Evolutionary conservation across 2,797 vertebrate species (phyloP), one percentile per base, ranked within the genome.

Genomic region (Lacerta bilineata): DNA sequence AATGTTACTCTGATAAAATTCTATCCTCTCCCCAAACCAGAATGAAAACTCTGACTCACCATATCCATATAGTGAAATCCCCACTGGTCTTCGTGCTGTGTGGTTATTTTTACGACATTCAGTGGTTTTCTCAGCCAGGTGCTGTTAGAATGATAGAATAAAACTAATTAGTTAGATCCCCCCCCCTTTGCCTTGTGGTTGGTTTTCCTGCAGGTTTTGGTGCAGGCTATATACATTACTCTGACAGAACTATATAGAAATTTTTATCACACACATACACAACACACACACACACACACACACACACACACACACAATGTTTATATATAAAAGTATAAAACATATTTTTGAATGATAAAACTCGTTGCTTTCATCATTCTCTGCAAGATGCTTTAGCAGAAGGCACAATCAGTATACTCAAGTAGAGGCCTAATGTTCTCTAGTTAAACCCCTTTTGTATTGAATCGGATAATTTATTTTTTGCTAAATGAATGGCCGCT

Each of bases 401-500:
- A 96, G 95, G 93, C 39, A 91, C 86, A 90, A 91, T 93, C 94
- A 91, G 83, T 90, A 80, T 79, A 93, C 92, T 95, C 91, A 92
- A 87, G 91, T 91, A 92, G 85, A 93, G 92, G 92, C 87, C 85
- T 92, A 95, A 95, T 94, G 91, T 94, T 96, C 88, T 20, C 94
- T 91, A 88, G 92, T 93, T 96, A 96, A 96, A 95, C 90, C 93
- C 93, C 91, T 89, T 94, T 39, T 50, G 80, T 89, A 66, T 84
- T 90, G 91, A 89, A 89, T 88, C 94, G 92, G 90, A 86, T 92
- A 92, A 76, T 90, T 96, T 95, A 94, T 92, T 92, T 91, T 90
- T 93, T 87, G 59, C 91, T 89, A 87, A 90, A 95, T 85, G 75
- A 91, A 89, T 88, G 39, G 17, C 84, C 84, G 90, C 87, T 85